Evolutionary conservation across 1,140 invertebrate genomes (phyloP).

Genomic region (Telenomus remus): DNA sequence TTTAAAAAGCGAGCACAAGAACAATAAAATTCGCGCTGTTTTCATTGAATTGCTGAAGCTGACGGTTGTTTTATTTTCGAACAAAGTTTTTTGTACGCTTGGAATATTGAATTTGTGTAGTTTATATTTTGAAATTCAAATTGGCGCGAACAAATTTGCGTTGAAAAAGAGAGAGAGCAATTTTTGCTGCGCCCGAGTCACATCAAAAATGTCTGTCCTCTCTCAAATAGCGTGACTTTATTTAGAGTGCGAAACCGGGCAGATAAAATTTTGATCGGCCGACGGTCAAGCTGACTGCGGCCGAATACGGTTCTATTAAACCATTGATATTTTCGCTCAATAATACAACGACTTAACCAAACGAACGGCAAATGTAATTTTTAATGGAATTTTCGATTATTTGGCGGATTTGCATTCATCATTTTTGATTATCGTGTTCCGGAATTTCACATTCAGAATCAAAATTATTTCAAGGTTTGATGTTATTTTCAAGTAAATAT

Average conservation of each 20-base stretch:
- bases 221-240: slow-evolving; percentile 14
- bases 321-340: slow-evolving; percentile 39
- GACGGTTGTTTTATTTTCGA: too few relatives aligned
- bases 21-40: too few relatives aligned
- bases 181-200: slow-evolving; percentile 6
- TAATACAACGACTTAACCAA: slow-evolving; percentile 33
- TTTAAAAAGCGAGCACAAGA: too few relatives aligned
- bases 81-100: neutral
- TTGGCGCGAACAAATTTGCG: slow-evolving; percentile 20
- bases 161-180: slow-evolving; percentile 5
- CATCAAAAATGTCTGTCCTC: slow-evolving; percentile 20
- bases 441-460: too few relatives aligned
- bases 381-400: too few relatives aligned
- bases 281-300: slow-evolving; percentile 8
- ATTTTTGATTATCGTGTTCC: too few relatives aligned
- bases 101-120: slow-evolving; percentile 7
- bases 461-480: too few relatives aligned
- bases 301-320: slow-evolving; percentile 24
- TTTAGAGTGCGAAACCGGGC: slow-evolving; percentile 19
- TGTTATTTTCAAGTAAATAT: too few relatives aligned
- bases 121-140: slow-evolving; percentile 17
- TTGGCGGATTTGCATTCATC: too few relatives aligned
- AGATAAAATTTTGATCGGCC: slow-evolving; percentile 18
- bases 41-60: too few relatives aligned
- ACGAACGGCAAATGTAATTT: slow-evolving; percentile 15